A percentile compares a stretch with the other conserved stretches of the same genome.
phyloP scores from a whole-genome alignment of 2,797 vertebrate genomes.

The Acrossocheilus fasciatus region DNA sequence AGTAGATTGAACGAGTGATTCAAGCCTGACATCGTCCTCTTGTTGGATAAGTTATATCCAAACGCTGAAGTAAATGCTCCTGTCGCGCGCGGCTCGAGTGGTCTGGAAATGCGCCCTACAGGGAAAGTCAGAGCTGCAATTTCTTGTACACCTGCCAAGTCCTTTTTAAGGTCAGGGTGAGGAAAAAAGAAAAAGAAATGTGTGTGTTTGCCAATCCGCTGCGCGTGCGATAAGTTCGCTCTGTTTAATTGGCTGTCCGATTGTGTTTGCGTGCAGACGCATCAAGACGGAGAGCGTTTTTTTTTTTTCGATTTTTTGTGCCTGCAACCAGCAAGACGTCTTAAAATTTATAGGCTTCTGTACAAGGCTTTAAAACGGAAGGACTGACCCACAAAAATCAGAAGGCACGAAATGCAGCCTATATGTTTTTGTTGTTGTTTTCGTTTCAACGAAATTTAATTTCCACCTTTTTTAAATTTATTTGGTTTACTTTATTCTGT shows the following conservation, averaged over 20 bases:
- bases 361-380: neutral
- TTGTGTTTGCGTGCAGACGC: neutral
- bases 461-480: neutral
- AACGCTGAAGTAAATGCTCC: neutral
- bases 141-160: conserved; percentile 57
- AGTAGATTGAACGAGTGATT: conserved; percentile 67
- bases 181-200: neutral
- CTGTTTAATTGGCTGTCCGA: conserved; percentile 61
- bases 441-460: too few relatives aligned
- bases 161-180: conserved; percentile 40
- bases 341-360: neutral
- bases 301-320: neutral
- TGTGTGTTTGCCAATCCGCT: conserved; percentile 29
- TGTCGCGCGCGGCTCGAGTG: neutral
- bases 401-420: neutral
- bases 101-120: conserved; percentile 8
- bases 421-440: neutral
- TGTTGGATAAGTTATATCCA: neutral
- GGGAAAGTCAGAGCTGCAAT: conserved; percentile 33
- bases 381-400: too few relatives aligned
- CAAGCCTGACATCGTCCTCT: conserved; percentile 67
- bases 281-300: neutral
- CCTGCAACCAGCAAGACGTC: neutral
- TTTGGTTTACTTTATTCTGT: too few relatives aligned
- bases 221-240: conserved; percentile 25